Percentiles rank a stretch among this genome's conserved stretches.
Evolutionary conservation across 2,888 invertebrate species (phyloP).

Genomic region (Terebella lapidaria): DNA sequence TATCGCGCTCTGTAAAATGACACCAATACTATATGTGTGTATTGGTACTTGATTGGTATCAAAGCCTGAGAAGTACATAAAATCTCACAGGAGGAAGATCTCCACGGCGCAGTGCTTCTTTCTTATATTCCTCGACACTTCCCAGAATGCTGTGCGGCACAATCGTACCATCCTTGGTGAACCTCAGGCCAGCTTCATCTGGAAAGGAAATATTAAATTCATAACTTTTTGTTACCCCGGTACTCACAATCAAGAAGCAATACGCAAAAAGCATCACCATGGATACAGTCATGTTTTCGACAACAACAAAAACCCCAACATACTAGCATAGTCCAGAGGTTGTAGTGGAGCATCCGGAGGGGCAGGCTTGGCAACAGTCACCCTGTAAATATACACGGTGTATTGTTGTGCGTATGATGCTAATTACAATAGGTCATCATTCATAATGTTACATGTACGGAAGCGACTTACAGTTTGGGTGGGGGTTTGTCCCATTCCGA

Average conservation of each 20-base stretch:
- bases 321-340: slow-evolving; percentile 39
- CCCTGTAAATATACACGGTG: slow-evolving; percentile 26
- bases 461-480: slow-evolving; percentile 33
- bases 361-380: slow-evolving; percentile 46
- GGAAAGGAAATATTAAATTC: slow-evolving; percentile 3
- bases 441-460: background rate
- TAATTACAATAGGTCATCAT: background rate
- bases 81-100: slow-evolving; percentile 26
- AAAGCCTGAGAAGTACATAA: no score
- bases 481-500: slow-evolving; percentile 36
- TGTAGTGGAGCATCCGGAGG: slow-evolving; percentile 44
- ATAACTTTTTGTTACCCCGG: no score
- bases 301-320: no score
- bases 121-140: slow-evolving; percentile 43
- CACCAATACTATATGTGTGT: no score
- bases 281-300: no score
- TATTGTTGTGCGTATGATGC: no score
- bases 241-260: no score
- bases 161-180: slow-evolving; percentile 39
- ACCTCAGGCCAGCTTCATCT: slow-evolving; percentile 45
- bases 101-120: slow-evolving; percentile 35
- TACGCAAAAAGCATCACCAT: no score
- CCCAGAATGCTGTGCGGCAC: slow-evolving; percentile 51
- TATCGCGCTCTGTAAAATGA: no score
- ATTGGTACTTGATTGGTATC: no score